Conservation (phyloP, 2,888 invertebrate genomes). For the Acleris emargana region DNA sequence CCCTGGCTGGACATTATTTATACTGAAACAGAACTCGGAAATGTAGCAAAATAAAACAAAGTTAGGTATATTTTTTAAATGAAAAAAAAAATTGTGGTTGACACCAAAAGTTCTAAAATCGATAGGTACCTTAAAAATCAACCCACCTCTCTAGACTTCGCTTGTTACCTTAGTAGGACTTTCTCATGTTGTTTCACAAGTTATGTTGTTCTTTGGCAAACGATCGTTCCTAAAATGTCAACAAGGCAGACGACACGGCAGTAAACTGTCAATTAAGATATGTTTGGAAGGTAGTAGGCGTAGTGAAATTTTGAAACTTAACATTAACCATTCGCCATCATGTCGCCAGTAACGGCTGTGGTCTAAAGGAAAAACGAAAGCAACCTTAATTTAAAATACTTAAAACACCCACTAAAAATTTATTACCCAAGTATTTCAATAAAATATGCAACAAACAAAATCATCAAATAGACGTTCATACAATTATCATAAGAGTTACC, state of each 20-base stretch:
- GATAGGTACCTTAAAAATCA: no score
- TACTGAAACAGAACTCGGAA: no score
- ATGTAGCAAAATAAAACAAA: no score
- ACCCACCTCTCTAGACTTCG: no score
- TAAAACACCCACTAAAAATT: no score
- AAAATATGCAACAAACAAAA: slow-evolving; percentile 8
- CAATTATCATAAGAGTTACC: slow-evolving; percentile 23
- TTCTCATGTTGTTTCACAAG: background rate
- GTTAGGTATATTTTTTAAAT: no score
- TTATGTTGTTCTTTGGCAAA: background rate
- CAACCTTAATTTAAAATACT: background rate
- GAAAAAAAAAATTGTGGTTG: no score
- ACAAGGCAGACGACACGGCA: slow-evolving; percentile 9
- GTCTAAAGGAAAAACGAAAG: slow-evolving; percentile 27
- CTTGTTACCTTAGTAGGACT: no score
- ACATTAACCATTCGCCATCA: slow-evolving; percentile 44
- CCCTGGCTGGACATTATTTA: no score
- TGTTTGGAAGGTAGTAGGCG: slow-evolving; percentile 39
- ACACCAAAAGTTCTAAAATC: no score
- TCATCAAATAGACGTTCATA: slow-evolving; percentile 7
- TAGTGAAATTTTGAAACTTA: slow-evolving; percentile 45
- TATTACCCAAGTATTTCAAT: no score
- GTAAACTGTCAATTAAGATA: slow-evolving; percentile 31
- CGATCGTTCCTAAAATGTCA: slow-evolving; percentile 20
- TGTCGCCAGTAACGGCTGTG: slow-evolving; percentile 8